Percentiles rank a stretch among this genome's conserved stretches.
phyloP scores from a whole-genome alignment of 2,888 invertebrate genomes.

The Plagodis dolabraria region DNA sequence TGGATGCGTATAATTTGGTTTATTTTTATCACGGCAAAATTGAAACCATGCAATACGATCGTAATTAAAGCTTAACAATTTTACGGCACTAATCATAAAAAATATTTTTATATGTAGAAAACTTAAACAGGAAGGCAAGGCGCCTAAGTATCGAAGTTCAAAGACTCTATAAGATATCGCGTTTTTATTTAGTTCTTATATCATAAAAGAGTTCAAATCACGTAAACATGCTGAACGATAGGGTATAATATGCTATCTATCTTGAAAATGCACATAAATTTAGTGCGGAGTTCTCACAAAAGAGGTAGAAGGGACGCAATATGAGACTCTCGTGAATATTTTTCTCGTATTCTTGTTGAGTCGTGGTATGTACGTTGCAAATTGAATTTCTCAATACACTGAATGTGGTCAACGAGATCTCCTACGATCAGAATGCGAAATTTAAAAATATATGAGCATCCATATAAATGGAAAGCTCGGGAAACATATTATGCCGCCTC shows the following conservation, averaged over 20 bases:
- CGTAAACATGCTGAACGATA: neutral
- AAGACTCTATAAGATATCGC: too few species aligned
- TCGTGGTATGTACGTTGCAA: neutral
- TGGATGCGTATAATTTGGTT: too few species aligned
- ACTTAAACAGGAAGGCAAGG: neutral
- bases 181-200: too few species aligned
- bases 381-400: conserved; percentile 3
- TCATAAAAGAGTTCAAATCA: neutral
- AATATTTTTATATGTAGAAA: too few species aligned
- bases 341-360: conserved; percentile 1
- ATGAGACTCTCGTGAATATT: conserved; percentile 3
- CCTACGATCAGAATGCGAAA: neutral
- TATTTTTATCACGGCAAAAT: too few species aligned
- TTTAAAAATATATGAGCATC: neutral
- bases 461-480: too few species aligned
- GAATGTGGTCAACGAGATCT: conserved; percentile 2
- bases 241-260: conserved; percentile 7
- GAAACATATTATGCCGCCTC: too few species aligned
- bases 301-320: conserved; percentile 1
- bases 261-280: conserved; percentile 8
- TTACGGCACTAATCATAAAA: too few species aligned
- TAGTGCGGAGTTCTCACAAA: conserved; percentile 4
- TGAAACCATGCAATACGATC: too few species aligned
- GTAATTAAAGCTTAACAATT: too few species aligned
- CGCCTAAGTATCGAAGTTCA: neutral